Evolutionary conservation across 2,888 invertebrate genomes (phyloP).

Genomic region (Apocheima hispidaria): DNA sequence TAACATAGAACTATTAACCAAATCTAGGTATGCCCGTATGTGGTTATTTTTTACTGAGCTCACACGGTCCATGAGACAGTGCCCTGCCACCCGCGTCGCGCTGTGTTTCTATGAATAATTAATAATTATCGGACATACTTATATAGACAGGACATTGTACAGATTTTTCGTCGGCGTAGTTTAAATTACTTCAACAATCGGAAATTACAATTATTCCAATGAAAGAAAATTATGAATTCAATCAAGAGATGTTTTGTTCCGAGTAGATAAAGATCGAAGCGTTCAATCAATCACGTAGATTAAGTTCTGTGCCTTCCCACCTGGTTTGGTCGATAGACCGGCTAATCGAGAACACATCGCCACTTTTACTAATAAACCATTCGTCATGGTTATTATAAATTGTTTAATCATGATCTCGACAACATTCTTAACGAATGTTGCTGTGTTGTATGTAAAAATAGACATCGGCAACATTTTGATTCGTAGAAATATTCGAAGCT

Average conservation of each 20-base stretch:
- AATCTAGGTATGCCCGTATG: constrained; percentile 37
- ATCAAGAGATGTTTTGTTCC: constrained; percentile 62
- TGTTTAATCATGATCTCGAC: constrained; percentile 43
- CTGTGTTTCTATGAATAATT: constrained; percentile 39
- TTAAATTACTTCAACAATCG: constrained; percentile 39
- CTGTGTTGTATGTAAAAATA: constrained; percentile 16
- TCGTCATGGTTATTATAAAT: constrained; percentile 46
- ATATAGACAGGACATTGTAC: constrained; percentile 37
- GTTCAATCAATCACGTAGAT: constrained; percentile 66
- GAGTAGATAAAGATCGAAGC: constrained; percentile 61
- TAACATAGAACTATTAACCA: constrained; percentile 27
- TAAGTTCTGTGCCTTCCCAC: constrained; percentile 54
- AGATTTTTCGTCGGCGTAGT: constrained; percentile 37
- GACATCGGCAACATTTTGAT: constrained; percentile 9
- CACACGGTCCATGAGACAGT: constrained; percentile 9
- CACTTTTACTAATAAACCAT: constrained; percentile 42
- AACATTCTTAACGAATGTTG: constrained; percentile 30
- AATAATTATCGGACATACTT: constrained; percentile 35
- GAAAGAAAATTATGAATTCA: constrained; percentile 64
- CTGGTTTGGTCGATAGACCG: constrained; percentile 59
- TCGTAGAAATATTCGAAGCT: constrained; percentile 20
- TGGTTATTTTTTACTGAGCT: constrained; percentile 39
- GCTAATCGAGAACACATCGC: constrained; percentile 60
- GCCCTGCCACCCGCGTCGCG: constrained; percentile 45
- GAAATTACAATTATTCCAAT: constrained; percentile 52